A percentile compares a stretch with the other conserved stretches of the same genome.
Evolutionary conservation across 92 coral and sea anemone species (phyloP).

Genomic region (Scolanthus callimorphus): DNA sequence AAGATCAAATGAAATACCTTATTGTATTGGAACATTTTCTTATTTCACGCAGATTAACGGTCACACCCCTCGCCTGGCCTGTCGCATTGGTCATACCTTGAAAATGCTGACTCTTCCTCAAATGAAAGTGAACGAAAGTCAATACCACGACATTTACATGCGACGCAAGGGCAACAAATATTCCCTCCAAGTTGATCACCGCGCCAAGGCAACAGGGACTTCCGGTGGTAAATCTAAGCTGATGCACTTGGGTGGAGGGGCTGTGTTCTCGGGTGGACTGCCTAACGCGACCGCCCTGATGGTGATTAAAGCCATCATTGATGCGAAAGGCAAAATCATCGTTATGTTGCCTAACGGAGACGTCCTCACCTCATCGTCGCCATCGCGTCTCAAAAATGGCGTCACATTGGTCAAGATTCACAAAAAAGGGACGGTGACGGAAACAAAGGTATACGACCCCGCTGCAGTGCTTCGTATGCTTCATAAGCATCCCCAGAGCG

Average conservation of each 20-base stretch:
- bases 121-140: slow-evolving; percentile 64
- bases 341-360: slow-evolving; percentile 63
- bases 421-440: slow-evolving; percentile 31
- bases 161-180: slow-evolving; percentile 75
- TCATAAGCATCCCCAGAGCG: slow-evolving; percentile 36
- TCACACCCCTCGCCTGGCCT: slow-evolving; percentile 50
- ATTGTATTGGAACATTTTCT: too few species aligned
- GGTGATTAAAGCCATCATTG: slow-evolving; percentile 62
- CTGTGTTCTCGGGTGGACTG: slow-evolving; percentile 57
- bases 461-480: slow-evolving; percentile 17
- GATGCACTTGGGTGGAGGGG: slow-evolving; percentile 74
- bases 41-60: slow-evolving; percentile 58
- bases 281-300: slow-evolving; percentile 39
- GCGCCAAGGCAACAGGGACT: slow-evolving; percentile 63
- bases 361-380: slow-evolving; percentile 45
- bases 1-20: too few species aligned
- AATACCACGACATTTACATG: slow-evolving; percentile 64
- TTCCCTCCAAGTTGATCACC: slow-evolving; percentile 69
- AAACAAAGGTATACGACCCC: slow-evolving; percentile 18
- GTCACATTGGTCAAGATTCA: slow-evolving; percentile 46
- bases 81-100: slow-evolving; percentile 68
- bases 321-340: slow-evolving; percentile 66
- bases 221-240: slow-evolving; percentile 59
- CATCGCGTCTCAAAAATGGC: slow-evolving; percentile 24
- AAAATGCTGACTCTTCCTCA: slow-evolving; percentile 60